Conservation (phyloP, 2,113 vertebrate genomes). For the Orycteropus afer region DNA sequence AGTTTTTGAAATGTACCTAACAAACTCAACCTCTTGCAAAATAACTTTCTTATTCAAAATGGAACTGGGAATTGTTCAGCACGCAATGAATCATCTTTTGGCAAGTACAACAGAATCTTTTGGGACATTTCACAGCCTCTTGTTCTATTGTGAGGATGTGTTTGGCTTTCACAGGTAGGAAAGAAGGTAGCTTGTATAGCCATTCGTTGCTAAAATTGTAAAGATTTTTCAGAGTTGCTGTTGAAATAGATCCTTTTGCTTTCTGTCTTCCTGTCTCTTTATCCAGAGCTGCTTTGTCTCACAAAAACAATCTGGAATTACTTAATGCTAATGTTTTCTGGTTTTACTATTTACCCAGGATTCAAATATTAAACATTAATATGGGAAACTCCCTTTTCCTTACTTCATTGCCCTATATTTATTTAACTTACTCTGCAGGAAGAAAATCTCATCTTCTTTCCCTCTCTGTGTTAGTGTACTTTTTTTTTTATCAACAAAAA, state of each 20-base stretch:
- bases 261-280: slow-evolving; percentile 55
- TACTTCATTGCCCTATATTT: slow-evolving; percentile 63
- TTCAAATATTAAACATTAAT: slow-evolving; percentile 42
- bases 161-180: slow-evolving; percentile 65
- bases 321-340: slow-evolving; percentile 68
- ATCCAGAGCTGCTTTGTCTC: slow-evolving; percentile 61
- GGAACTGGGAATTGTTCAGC: slow-evolving; percentile 72
- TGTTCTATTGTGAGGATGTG: slow-evolving; percentile 60
- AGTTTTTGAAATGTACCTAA: slow-evolving; percentile 65
- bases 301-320: slow-evolving; percentile 67
- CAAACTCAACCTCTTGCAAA: slow-evolving; percentile 76
- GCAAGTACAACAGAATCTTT: slow-evolving; percentile 77
- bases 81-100: slow-evolving; percentile 79
- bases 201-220: slow-evolving; percentile 71
- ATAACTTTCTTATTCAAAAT: slow-evolving; percentile 74
- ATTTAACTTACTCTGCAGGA: slow-evolving; percentile 35
- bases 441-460: slow-evolving; percentile 7
- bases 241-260: slow-evolving; percentile 42
- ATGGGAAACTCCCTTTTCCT: slow-evolving; percentile 61
- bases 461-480: not conserved
- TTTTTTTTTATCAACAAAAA: slow-evolving; percentile 27
- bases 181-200: slow-evolving; percentile 71
- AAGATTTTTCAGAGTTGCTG: slow-evolving; percentile 72
- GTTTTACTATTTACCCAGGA: slow-evolving; percentile 54
- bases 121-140: slow-evolving; percentile 71